Evolutionary conservation across 1,140 invertebrate genomes (phyloP).

Genomic region (Yoshiicerus persimilis): DNA sequence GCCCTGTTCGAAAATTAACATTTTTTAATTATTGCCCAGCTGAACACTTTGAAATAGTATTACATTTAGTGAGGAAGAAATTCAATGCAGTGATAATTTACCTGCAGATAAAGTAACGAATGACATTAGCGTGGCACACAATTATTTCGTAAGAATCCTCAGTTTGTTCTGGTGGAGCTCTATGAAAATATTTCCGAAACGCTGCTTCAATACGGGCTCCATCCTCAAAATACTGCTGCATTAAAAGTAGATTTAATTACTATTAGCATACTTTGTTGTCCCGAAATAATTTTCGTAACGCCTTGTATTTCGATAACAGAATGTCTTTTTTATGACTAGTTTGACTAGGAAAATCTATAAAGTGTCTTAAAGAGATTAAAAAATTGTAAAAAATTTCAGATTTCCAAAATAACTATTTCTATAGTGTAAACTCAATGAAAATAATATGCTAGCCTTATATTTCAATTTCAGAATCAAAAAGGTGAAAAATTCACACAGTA

Average conservation of each 20-base stretch:
- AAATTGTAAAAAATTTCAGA: no score
- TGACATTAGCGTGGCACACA: slow-evolving; percentile 98
- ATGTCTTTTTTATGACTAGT: background rate
- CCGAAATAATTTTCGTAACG: no score
- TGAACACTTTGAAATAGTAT: background rate
- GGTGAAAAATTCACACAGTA: no score
- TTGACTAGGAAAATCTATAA: background rate
- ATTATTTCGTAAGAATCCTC: slow-evolving; percentile 87
- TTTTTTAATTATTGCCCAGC: no score
- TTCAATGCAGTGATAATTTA: no score
- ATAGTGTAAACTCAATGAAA: background rate
- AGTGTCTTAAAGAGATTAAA: no score
- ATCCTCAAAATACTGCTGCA: slow-evolving; percentile 87
- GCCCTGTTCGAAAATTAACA: slow-evolving; percentile 66
- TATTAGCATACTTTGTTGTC: no score
- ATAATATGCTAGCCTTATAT: background rate
- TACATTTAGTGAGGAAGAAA: background rate
- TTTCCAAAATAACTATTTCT: background rate
- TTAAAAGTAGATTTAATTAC: slow-evolving; percentile 54
- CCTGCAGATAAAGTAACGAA: slow-evolving; percentile 96
- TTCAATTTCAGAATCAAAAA: no score
- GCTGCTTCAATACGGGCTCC: slow-evolving; percentile 96
- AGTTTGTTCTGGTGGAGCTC: slow-evolving; percentile 77
- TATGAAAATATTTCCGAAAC: slow-evolving; percentile 90
- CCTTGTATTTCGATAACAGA: no score